Conservation (phyloP, 1,140 invertebrate species). For the Drosophila repletoides region DNA sequence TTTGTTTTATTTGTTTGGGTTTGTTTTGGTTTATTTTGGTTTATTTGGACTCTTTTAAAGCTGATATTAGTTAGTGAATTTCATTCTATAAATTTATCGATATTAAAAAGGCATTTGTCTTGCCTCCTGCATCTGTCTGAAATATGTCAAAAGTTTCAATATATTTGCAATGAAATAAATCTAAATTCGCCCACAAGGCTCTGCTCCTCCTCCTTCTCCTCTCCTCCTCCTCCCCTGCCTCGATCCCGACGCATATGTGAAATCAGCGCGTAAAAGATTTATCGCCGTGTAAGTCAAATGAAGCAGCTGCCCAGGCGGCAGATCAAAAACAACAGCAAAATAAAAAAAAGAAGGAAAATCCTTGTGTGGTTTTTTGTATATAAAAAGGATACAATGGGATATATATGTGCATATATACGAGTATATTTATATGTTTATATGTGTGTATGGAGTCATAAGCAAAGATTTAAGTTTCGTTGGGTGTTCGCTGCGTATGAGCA, state of each 20-base stretch:
- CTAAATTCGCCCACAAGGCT: conserved; percentile 66
- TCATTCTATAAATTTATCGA: conserved; percentile 51
- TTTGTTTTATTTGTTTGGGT: background rate
- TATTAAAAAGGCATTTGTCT: conserved; percentile 66
- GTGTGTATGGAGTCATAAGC: conserved; percentile 3
- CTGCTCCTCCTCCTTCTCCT: no score
- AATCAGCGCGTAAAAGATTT: conserved; percentile 66
- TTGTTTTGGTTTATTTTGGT: no score
- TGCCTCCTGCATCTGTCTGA: conserved; percentile 42
- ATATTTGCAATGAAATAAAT: conserved; percentile 61
- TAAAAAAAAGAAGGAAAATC: no score
- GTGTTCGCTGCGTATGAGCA: conserved; percentile 58
- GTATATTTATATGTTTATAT: background rate
- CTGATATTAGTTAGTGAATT: background rate
- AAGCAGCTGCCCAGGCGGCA: conserved; percentile 49
- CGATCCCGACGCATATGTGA: conserved; percentile 62
- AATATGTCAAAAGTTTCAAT: conserved; percentile 68
- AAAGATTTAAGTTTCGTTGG: conserved; percentile 27
- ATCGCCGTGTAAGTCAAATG: conserved; percentile 50
- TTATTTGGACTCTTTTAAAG: no score
- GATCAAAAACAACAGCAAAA: conserved; percentile 31
- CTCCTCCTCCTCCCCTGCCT: no score
- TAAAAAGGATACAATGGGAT: background rate
- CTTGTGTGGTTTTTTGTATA: conserved; percentile 1
- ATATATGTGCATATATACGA: conserved; percentile 1